Evolutionary conservation across 2,797 vertebrate species (phyloP).

Genomic region (Hydrocynus forskahlii): DNA sequence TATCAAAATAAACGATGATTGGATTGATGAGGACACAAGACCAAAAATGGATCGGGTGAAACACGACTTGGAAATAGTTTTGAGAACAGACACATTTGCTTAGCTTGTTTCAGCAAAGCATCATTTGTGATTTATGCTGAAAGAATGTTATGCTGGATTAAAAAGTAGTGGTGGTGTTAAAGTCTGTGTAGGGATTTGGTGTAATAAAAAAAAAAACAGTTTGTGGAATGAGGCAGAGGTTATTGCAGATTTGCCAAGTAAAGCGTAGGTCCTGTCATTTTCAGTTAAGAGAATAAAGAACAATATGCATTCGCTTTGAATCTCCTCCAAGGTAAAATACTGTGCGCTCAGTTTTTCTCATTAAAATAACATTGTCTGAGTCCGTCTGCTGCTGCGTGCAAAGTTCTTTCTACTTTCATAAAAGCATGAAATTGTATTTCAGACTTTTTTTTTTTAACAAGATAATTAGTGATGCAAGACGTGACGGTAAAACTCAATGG

Average conservation of each 20-base stretch:
- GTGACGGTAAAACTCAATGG: neutral
- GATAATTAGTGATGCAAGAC: neutral
- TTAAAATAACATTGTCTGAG: neutral
- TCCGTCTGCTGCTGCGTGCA: neutral
- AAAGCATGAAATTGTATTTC: neutral
- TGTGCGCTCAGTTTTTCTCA: constrained; percentile 7
- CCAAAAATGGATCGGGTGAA: constrained; percentile 52
- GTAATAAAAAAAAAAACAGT: neutral
- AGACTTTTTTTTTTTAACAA: neutral
- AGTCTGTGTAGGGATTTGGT: constrained; percentile 8
- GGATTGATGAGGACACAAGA: constrained; percentile 53
- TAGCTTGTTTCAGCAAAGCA: constrained; percentile 38
- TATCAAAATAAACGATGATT: constrained; percentile 50
- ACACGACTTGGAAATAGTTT: constrained; percentile 54
- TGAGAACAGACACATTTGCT: constrained; percentile 50
- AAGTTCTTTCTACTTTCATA: neutral
- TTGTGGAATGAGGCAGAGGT: constrained; percentile 12
- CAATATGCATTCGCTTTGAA: constrained; percentile 14
- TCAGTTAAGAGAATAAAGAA: constrained; percentile 7
- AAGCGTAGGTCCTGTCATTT: neutral
- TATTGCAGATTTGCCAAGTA: constrained; percentile 8
- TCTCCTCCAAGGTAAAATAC: constrained; percentile 1
- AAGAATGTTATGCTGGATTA: constrained; percentile 1
- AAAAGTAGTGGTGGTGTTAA: neutral
- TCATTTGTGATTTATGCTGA: constrained; percentile 19